Evolutionary conservation across 1,140 invertebrate species (phyloP).

Genomic region (Odontomachus brunneus): DNA sequence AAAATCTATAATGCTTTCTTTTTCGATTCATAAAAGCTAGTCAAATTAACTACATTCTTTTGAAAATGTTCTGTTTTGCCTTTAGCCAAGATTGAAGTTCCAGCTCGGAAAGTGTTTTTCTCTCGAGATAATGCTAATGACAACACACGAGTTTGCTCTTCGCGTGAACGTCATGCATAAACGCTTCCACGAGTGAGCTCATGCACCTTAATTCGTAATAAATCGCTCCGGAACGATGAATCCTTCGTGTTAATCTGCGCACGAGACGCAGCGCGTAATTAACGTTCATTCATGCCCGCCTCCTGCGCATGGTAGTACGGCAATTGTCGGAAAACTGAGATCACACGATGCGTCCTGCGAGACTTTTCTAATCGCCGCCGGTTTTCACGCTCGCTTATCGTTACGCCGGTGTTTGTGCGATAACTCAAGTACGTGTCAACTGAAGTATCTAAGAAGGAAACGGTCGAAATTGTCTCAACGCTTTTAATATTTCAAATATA

Average conservation of each 20-base stretch:
- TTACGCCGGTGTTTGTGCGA: conserved; percentile 20
- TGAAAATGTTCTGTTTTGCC: background rate
- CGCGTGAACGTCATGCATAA: conserved; percentile 42
- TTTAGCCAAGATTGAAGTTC: background rate
- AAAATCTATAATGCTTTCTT: too few relatives aligned
- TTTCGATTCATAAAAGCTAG: background rate
- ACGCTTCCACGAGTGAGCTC: conserved; percentile 65
- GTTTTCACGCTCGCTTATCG: conserved; percentile 3
- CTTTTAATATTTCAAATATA: background rate
- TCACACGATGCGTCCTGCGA: conserved; percentile 50
- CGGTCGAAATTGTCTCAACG: background rate
- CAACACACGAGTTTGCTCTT: background rate
- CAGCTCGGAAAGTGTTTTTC: background rate
- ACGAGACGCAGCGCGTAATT: conserved; percentile 54
- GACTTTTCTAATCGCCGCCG: conserved; percentile 10
- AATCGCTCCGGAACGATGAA: conserved; percentile 67
- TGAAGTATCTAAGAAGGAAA: conserved; percentile 22
- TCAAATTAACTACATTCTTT: conserved; percentile 7
- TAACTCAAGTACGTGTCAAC: conserved; percentile 49
- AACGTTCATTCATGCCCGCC: conserved; percentile 64
- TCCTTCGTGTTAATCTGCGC: conserved; percentile 50
- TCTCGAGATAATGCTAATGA: conserved; percentile 41
- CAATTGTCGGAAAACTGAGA: conserved; percentile 68
- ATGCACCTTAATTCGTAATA: conserved; percentile 67
- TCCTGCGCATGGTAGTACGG: conserved; percentile 15